Evolutionary conservation across 92 coral and sea anemone genomes (phyloP), one percentile per base, ranked within the genome.

Genomic region (Bergia puertoricense): DNA sequence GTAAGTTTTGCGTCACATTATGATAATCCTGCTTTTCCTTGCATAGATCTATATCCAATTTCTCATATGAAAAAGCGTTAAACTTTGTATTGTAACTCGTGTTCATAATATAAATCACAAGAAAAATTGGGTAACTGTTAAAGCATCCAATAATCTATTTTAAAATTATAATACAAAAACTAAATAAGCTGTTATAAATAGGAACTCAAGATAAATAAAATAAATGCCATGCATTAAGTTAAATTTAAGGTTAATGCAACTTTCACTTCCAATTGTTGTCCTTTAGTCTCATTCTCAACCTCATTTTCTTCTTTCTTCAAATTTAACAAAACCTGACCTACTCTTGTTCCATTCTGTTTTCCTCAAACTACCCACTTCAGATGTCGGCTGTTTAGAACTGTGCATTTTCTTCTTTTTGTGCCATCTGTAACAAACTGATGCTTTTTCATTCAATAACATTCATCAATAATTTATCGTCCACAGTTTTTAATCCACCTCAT

Each of bases 201-300:
- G 22, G 3, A 42, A 40, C 30, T 30, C 30, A 20, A 10, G 11
- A 71, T 8, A 56, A 1, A 37, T 69, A 84, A 84, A 84, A 48
- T 84, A 84, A 84, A 84, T 69, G 59, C 78, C 11, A 9, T 36
- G 77, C 68, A 66, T 84, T 84, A 71, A 22, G 6, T 30, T 45
- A 80, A 38, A 14, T 50, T 36, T 16, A 45, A 30, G 30, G 54
- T 54, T 44, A 11, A 42, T 3, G 30, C 50, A 65, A 38, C 9
- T 41, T 43, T 66, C 48, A 65, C 86, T 41, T 40, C 46, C 48
- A 51, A 23, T 83, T 44, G 15, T 67, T 14, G 3, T 4, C 9
- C 30, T 8, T 43, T 44, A 2, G 10, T 73, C 10, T 82, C 76
- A 20, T 65, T 37, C 30, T 62, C 68, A 62, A 18, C 23, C 20